Percentiles rank a stretch among this genome's conserved stretches.
These are phyloP conservation scores for Drosophila melanosoma DNA, from an alignment of 2,888 invertebrate genomes.

Conservation along the genomic window DNA sequence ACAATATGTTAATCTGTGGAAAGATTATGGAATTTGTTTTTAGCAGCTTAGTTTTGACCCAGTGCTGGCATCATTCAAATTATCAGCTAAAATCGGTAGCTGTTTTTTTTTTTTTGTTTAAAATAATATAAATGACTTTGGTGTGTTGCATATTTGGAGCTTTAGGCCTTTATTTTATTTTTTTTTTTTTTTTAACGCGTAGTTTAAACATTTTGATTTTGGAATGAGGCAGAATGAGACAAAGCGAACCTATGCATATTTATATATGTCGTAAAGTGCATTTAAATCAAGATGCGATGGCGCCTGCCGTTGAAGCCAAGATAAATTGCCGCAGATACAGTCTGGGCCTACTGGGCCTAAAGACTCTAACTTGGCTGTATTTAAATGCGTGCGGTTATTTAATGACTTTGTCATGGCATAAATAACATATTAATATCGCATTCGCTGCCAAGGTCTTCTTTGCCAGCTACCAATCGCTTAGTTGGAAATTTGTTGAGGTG, in stretches of 20 bases:
- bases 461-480: conserved; percentile 18
- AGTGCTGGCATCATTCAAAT: conserved; percentile 25
- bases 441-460: conserved; percentile 61
- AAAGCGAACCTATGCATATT: conserved; percentile 68
- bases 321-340: conserved; percentile 49
- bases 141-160: conserved; percentile 11
- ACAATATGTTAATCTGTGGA: neutral
- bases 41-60: conserved; percentile 56
- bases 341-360: conserved; percentile 54
- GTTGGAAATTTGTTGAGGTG: conserved; percentile 13
- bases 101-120: conserved; percentile 43
- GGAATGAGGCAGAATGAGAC: conserved; percentile 45
- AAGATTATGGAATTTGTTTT: conserved; percentile 64
- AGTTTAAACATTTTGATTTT: conserved; percentile 62
- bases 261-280: conserved; percentile 75
- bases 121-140: conserved; percentile 43
- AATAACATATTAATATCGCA: conserved; percentile 68
- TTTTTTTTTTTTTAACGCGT: conserved; percentile 47
- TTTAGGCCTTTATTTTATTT: conserved; percentile 5
- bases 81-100: conserved; percentile 63
- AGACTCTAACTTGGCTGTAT: conserved; percentile 49
- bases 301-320: conserved; percentile 41
- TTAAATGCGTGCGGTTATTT: conserved; percentile 63
- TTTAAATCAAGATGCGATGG: conserved; percentile 72
- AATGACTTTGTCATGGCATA: conserved; percentile 67